Evolutionary conservation across 2,888 invertebrate species (phyloP), one percentile per base, ranked within the genome.

Genomic region (Choristoneura rosaceana): DNA sequence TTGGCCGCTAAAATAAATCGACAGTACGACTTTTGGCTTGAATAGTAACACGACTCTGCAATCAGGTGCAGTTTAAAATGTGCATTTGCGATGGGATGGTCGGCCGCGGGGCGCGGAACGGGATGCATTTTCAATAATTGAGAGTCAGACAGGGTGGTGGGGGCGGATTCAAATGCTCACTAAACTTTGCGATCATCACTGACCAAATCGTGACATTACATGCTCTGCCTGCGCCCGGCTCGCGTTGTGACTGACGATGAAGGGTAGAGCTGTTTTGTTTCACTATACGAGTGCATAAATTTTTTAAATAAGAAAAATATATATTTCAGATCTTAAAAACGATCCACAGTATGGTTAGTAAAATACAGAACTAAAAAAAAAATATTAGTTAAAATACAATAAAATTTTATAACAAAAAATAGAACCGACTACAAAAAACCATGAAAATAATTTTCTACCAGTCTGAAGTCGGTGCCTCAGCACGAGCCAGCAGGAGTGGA

Each of bases 111-210:
- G 91, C 91, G 91, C 91, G 90, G 89, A 85, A 89, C 86, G 87
- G 87, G 91, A 91, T 93, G 92, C 92, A 93, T 93, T 93, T 93
- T 93, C 93, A 93, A 94, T 94, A 93, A 94, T 94, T 93, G 92
- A 93, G 89, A 92, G 93, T 92, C 93, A 93, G 93, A 94, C 93
- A 81, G 90, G 92, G 88, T 82, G 87, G 88, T 83, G 90, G 90
- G 85, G 90, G 87, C 81, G 80, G 87, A 88, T 92, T 92, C 90
- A 92, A 93, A 92, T 90, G 85, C 82, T 87, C 87, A 77, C 81
- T 84, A 87, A 92, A 93, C 90, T 92, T 93, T 93, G 86, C 84
- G 78, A 88, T 89, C 86, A 86, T 85, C 84, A 87, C 82, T 34
- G 67, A n/a, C 61, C 76, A 81, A 77, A 75, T 74, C 80, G 82